A percentile compares a stretch with the other conserved stretches of the same genome.
Conservation (phyloP, 1,140 invertebrate genomes). For the Caerostris extrusa region DNA sequence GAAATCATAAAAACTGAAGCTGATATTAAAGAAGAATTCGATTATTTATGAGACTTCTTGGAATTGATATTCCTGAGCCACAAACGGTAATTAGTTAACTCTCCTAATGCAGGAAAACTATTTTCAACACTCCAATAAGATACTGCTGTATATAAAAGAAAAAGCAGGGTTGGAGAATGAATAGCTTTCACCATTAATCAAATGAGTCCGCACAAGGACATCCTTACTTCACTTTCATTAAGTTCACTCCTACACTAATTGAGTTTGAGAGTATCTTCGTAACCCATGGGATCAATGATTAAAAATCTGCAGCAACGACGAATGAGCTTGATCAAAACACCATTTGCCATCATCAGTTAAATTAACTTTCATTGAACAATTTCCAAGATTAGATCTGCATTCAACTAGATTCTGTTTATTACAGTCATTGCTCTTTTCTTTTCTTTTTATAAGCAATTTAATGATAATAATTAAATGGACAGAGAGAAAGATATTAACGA, state of each 20-base stretch:
- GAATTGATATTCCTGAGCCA: not conserved
- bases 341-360: not conserved
- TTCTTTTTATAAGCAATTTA: too few relatives aligned
- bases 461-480: too few relatives aligned
- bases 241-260: not conserved
- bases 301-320: not conserved
- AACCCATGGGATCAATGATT: not conserved
- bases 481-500: too few relatives aligned
- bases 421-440: too few relatives aligned
- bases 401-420: not conserved
- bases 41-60: too few relatives aligned
- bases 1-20: too few relatives aligned
- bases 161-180: not conserved
- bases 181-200: not conserved
- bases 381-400: not conserved
- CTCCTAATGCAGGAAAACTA: not conserved
- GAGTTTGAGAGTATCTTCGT: not conserved
- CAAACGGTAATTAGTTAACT: not conserved
- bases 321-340: not conserved
- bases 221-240: conserved; percentile 8
- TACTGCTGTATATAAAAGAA: not conserved
- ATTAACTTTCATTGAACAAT: not conserved
- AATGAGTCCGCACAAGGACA: not conserved
- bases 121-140: not conserved
- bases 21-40: too few relatives aligned